A percentile compares a stretch with the other conserved stretches of the same genome.
phyloP scores from a whole-genome alignment of 2,797 vertebrate genomes.

The Graptemys geographica region DNA sequence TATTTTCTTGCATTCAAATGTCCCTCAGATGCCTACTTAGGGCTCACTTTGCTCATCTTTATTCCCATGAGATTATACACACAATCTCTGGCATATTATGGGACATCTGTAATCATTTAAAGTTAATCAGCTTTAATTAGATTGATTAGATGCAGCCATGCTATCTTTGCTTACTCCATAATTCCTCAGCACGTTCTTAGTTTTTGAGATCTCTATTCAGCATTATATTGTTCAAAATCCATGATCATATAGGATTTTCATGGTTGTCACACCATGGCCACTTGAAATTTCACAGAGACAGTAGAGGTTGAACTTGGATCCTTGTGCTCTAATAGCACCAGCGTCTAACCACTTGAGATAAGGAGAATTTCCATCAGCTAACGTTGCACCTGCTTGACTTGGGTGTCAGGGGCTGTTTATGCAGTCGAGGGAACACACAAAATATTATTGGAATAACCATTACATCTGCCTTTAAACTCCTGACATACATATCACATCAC shows the following conservation, averaged over 20 bases:
- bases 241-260: neutral
- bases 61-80: accelerated
- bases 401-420: neutral
- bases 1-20: neutral
- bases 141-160: neutral
- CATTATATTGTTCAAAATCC: neutral
- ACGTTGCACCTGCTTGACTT: neutral
- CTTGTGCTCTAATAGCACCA: neutral
- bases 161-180: neutral
- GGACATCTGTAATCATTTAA: neutral
- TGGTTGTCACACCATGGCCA: neutral
- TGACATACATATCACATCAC: neutral
- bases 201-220: neutral
- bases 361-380: neutral
- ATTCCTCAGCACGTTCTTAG: neutral
- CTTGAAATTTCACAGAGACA: neutral
- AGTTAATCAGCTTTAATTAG: neutral
- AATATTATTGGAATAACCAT: accelerated
- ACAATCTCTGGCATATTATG: neutral
- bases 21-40: neutral
- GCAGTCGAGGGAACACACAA: neutral
- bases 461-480: neutral
- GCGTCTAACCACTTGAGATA: neutral
- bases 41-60: neutral
- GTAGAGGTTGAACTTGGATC: neutral